Base-by-base conservation (phyloP, 2,888 invertebrate species). In the Synanthedon andrenaeformis region DNA sequence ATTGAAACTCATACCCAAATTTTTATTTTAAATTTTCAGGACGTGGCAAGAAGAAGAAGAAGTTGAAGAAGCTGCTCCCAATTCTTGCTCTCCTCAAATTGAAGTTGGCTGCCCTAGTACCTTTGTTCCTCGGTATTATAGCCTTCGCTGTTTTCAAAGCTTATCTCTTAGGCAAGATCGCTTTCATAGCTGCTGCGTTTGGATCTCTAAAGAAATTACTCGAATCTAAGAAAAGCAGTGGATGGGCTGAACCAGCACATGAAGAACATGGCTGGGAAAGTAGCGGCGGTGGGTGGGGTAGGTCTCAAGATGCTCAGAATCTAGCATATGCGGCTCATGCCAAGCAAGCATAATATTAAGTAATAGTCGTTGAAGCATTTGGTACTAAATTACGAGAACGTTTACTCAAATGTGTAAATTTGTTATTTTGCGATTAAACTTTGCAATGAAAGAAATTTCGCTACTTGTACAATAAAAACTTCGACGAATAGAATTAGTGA, bases 131-230 rank as follows among this genome's bases (percentile, higher is more conserved):
- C 50, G 95, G 85, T 50, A 86, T 87, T 74, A 90, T 95, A 60
- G 95, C 94, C 41, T 89, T 95, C 57, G 89, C 95, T 35, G 93
- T 94, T 52, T 93, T 95, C 89, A 95, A 96, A 87, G 94, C 95
- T 8, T 90, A 94, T 72, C 85, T 95, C 55, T 90, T 95, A 60
- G 94, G 94, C 65, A 96, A 96, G 88, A 90, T 95, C 62, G 95
- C 95, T 1, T 89, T 96, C 63, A 89, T 94, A 63, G 90, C 95
- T 59, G 91, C 94, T 51, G 91, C 91, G 53, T 90, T 95, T 59
- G 92, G 94, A 56, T 87, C 81, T 1, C 57, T 88, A 63, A 88
- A 88, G 78, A 95, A 95, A 70, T 89, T 95, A 42, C 81, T 94
- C 52, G 94, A 92, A 55, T 89, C 90, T 51, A 93, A 94, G 73